phyloP scores from a whole-genome alignment of 2,113 vertebrate species.

The Balaeniceps rex region DNA sequence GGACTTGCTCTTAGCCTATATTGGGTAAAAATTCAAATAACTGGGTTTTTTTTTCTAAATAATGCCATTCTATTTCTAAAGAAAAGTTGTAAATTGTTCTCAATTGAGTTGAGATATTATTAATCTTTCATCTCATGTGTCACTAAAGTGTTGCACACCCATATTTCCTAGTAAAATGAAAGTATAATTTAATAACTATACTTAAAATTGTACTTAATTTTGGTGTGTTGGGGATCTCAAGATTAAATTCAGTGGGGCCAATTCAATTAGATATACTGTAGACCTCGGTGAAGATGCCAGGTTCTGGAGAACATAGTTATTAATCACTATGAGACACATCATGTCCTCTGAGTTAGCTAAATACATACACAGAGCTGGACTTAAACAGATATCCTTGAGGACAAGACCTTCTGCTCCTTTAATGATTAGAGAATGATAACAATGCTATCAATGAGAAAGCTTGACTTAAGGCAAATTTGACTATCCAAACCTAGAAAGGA shows the following conservation, averaged over 20 bases:
- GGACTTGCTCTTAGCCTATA: neutral
- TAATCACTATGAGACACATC: conserved; percentile 5
- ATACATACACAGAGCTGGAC: neutral
- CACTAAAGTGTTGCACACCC: neutral
- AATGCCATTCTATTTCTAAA: neutral
- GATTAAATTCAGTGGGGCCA: conserved; percentile 39
- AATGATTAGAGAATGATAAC: neutral
- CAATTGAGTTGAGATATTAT: neutral
- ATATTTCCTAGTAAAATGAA: conserved; percentile 18
- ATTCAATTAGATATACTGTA: conserved; percentile 30
- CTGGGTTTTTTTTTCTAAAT: neutral
- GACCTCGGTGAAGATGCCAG: conserved; percentile 8
- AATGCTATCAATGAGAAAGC: neutral
- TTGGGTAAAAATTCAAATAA: neutral
- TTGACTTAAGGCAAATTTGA: neutral
- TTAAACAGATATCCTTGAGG: neutral
- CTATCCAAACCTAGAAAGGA: neutral
- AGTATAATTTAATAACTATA: conserved; percentile 20
- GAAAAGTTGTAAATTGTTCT: neutral
- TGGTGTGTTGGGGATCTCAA: conserved; percentile 12
- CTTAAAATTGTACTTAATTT: conserved; percentile 45
- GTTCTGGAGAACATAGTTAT: conserved; percentile 22
- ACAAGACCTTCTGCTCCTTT: neutral
- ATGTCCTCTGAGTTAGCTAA: conserved; percentile 19
- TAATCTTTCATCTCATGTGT: neutral